phyloP scores from a whole-genome alignment of 2,113 vertebrate species.

The Tylochromis polylepis region DNA sequence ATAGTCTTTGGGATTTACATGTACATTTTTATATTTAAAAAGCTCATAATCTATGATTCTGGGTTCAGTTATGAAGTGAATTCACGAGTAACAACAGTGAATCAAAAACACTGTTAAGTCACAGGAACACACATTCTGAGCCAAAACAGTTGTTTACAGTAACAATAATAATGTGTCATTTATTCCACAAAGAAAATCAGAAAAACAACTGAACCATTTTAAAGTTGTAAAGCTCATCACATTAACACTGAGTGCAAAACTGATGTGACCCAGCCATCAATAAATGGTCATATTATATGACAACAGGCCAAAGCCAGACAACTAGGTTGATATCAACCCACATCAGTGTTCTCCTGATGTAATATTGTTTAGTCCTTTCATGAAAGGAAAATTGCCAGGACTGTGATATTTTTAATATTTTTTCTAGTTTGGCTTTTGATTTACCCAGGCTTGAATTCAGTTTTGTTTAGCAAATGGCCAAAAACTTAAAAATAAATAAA shows the following conservation, averaged over 20 bases:
- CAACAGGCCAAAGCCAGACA: background rate
- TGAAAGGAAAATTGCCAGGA: background rate
- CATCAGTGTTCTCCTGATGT: background rate
- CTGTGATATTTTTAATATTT: background rate
- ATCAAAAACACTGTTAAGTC: background rate
- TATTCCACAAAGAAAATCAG: background rate
- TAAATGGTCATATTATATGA: background rate
- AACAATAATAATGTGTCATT: background rate
- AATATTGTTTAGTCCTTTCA: background rate
- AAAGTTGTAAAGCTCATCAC: background rate
- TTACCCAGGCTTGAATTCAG: background rate
- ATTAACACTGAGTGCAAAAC: background rate
- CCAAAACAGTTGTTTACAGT: background rate
- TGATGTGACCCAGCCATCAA: background rate
- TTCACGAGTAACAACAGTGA: background rate
- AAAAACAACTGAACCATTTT: background rate
- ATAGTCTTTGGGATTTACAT: background rate
- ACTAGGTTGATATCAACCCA: background rate
- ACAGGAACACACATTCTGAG: background rate
- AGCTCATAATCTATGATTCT: background rate
- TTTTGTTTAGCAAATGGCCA: background rate
- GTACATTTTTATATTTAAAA: background rate
- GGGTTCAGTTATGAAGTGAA: background rate
- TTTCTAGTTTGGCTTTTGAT: background rate
- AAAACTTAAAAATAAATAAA: background rate